A percentile compares a stretch with the other conserved stretches of the same genome.
Conservation (phyloP, 2,888 invertebrate genomes). For the Spilosoma lubricipeda region DNA sequence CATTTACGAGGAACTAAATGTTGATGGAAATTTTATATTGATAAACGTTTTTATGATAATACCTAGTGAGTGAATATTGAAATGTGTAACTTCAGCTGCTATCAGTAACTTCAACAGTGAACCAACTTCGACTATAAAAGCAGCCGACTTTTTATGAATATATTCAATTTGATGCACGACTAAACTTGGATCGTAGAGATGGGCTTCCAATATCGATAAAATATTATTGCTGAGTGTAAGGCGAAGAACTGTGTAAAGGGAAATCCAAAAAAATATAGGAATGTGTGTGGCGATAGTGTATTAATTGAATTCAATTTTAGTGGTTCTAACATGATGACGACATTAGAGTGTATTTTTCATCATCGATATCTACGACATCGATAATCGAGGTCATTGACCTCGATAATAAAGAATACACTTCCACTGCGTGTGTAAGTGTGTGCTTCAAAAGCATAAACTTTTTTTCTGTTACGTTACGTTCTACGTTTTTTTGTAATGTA, state of each 20-base stretch:
- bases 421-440: too few relatives aligned
- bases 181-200: constrained; percentile 60
- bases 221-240: constrained; percentile 46
- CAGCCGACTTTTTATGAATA: constrained; percentile 64
- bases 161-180: constrained; percentile 71
- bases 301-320: constrained; percentile 4
- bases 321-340: not conserved
- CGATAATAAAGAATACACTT: too few relatives aligned
- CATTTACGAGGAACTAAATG: constrained; percentile 33
- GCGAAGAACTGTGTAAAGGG: constrained; percentile 35
- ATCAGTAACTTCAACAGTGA: constrained; percentile 58
- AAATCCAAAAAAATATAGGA: constrained; percentile 26
- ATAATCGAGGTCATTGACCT: too few relatives aligned
- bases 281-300: constrained; percentile 12
- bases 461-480: not conserved
- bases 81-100: constrained; percentile 45
- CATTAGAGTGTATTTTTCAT: too few relatives aligned
- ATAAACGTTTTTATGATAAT: constrained; percentile 33
- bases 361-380: too few relatives aligned
- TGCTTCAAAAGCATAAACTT: not conserved
- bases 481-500: too few relatives aligned
- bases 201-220: constrained; percentile 51
- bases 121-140: constrained; percentile 55
- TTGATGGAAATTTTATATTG: constrained; percentile 24
- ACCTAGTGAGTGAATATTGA: constrained; percentile 35